Percentiles rank a stretch among this genome's conserved stretches.
Conservation (phyloP, 2,888 invertebrate genomes). For the Alsophila aescularia region DNA sequence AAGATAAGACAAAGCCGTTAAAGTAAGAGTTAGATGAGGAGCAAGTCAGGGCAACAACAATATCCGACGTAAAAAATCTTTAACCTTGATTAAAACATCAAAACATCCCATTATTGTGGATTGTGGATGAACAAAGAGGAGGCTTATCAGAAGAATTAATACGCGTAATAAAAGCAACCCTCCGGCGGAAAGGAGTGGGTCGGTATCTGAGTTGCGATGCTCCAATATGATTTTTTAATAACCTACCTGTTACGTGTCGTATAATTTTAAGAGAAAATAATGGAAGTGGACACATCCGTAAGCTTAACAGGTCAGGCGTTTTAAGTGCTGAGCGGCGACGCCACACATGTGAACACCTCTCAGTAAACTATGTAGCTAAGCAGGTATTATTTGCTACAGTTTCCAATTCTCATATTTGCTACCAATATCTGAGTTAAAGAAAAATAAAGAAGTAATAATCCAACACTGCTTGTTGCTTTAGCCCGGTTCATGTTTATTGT, state of each 20-base stretch:
- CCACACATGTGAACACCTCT: background rate
- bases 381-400: too few relatives aligned
- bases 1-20: conserved; percentile 7
- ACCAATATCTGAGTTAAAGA: background rate
- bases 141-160: conserved; percentile 62
- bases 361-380: background rate
- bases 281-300: conserved; percentile 25
- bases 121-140: conserved; percentile 58
- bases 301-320: background rate
- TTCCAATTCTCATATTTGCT: background rate
- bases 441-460: background rate
- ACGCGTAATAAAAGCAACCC: conserved; percentile 52
- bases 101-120: conserved; percentile 54
- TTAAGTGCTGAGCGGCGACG: background rate
- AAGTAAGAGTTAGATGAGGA: conserved; percentile 7
- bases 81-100: conserved; percentile 66
- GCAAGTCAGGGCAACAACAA: conserved; percentile 19
- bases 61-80: conserved; percentile 54
- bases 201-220: conserved; percentile 37
- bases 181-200: conserved; percentile 40
- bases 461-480: conserved; percentile 4
- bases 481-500: conserved; percentile 43
- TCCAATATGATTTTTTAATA: conserved; percentile 41
- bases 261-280: conserved; percentile 32
- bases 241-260: conserved; percentile 36